A percentile compares a stretch with the other conserved stretches of the same genome.
phyloP scores from a whole-genome alignment of 1,140 invertebrate species.

The Helicoverpa zea region DNA sequence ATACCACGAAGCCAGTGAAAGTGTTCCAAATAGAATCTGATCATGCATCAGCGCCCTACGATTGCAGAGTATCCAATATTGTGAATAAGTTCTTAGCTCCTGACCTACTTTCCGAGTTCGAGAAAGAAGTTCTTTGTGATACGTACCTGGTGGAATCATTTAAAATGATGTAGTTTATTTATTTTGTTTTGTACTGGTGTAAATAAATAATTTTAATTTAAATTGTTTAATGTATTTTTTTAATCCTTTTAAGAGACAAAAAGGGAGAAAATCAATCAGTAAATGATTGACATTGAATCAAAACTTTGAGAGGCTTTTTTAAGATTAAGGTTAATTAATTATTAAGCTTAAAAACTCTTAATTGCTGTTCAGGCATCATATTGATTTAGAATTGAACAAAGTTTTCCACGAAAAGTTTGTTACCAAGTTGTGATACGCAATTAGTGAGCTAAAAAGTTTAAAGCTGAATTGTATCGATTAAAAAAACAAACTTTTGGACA shows the following conservation, averaged over 20 bases:
- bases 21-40: slow-evolving; percentile 47
- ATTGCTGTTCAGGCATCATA: not conserved
- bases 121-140: slow-evolving; percentile 40
- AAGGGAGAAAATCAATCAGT: not conserved
- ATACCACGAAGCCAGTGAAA: slow-evolving; percentile 47
- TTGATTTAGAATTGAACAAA: not conserved
- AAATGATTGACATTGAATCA: slow-evolving; percentile 8
- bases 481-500: not conserved
- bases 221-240: not conserved
- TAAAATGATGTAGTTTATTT: not conserved
- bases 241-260: too few relatives aligned
- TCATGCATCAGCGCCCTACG: slow-evolving; percentile 45
- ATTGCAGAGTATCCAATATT: slow-evolving; percentile 53
- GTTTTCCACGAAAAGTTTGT: not conserved
- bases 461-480: too few relatives aligned
- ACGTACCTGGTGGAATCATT: slow-evolving; percentile 20
- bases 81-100: slow-evolving; percentile 41
- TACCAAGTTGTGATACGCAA: not conserved
- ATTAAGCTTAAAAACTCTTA: not conserved
- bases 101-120: slow-evolving; percentile 29
- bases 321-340: slow-evolving; percentile 19
- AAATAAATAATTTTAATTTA: too few relatives aligned
- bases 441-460: not conserved
- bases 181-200: too few relatives aligned
- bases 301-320: slow-evolving; percentile 1